Base-by-base conservation (phyloP, 1,140 invertebrate species). In the Alviniconcha marisindica region DNA sequence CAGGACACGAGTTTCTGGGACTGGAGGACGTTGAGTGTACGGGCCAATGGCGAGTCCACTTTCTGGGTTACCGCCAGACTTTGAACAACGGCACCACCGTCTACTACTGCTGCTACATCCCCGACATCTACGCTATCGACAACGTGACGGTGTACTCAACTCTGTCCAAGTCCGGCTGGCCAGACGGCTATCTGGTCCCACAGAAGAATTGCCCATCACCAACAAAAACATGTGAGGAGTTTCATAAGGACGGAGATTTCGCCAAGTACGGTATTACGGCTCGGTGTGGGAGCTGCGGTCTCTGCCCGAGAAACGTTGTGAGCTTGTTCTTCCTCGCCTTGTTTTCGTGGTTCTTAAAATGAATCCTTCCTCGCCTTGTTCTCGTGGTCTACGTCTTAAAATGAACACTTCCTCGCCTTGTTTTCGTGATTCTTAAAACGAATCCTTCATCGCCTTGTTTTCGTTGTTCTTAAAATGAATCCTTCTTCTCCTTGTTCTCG, bases 51-150 rank as follows among this genome's bases (percentile, higher is more conserved):
- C 15, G 78, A 12, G 28, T 15, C 12, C 78, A 80, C 38, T 80
- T 28, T 24, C 21, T 80, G 38, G 78, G 36, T 24, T 66, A 14
- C 56, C 36, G 31, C 42, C 21, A 76, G 10, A 21, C 7, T 5
- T 7, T 15, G 2, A 40, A 0, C 54, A 54, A 28, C 77, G 60
- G 60, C 14, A 28, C 56, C 60, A 44, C 1, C 78, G 28, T 1
- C 78, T 36, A 38, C 48, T 42, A 44, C 60, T 80, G 78, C 60
- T 78, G 77, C 56, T 78, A 40, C 77, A 2, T 80, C 15, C 56
- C 78, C 4, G 78, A 80, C 78, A 76, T 76, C 4, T 24, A 36
- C n/a, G n/a, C n/a, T n/a, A 78, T 54, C 33, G 24, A 36, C 5
- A 80, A 44, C 56, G 0, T 31, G 1, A 31, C 56, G 38, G 24